A percentile compares a stretch with the other conserved stretches of the same genome.
These are phyloP conservation scores for Drusus annulatus DNA, from an alignment of 1,140 invertebrate species.

Conservation along the genomic window DNA sequence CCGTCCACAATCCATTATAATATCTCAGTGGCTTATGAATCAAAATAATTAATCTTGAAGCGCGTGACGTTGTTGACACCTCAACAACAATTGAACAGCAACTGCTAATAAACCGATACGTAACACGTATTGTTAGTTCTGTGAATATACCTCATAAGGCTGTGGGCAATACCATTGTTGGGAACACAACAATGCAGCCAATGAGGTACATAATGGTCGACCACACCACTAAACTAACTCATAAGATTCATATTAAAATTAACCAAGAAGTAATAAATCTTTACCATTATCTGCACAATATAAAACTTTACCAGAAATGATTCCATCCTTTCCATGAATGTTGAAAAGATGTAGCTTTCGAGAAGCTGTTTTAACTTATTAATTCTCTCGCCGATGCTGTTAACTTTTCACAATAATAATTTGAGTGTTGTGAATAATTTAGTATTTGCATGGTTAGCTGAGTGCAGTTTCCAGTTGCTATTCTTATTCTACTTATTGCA, in stretches of 20 bases:
- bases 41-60: slow-evolving; percentile 35
- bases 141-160: slow-evolving; percentile 33
- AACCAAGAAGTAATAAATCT: background rate
- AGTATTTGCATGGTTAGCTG: background rate
- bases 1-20: no score
- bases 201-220: slow-evolving; percentile 17
- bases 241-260: background rate
- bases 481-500: background rate
- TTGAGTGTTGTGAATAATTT: slow-evolving; percentile 2
- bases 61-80: slow-evolving; percentile 33
- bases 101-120: slow-evolving; percentile 31
- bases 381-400: background rate
- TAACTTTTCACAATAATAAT: background rate
- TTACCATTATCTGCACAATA: background rate
- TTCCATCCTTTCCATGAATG: background rate
- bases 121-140: slow-evolving; percentile 25
- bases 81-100: slow-evolving; percentile 30
- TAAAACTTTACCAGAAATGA: background rate
- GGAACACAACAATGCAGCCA: slow-evolving; percentile 17
- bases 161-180: slow-evolving; percentile 34
- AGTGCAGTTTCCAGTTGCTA: background rate
- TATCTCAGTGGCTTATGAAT: background rate
- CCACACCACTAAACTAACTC: background rate
- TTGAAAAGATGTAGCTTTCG: no score
- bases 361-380: no score